Evolutionary conservation across 2,888 invertebrate species (phyloP).

Genomic region (Papilio demoleus): DNA sequence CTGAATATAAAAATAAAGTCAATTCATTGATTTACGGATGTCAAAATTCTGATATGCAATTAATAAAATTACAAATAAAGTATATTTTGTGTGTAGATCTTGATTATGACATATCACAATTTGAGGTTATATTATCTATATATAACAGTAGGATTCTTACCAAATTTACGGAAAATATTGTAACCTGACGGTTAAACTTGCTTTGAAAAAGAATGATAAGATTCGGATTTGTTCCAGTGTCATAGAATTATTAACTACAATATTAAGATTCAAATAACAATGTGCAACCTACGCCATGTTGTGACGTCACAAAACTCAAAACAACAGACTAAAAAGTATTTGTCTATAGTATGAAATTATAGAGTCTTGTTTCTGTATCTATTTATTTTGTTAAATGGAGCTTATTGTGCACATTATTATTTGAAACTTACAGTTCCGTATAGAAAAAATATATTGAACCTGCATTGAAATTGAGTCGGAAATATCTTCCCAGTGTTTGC

Average conservation of each 20-base stretch:
- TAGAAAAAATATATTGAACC: neutral
- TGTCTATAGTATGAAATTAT: too few species aligned
- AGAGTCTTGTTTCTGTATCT: too few species aligned
- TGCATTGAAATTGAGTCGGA: slow-evolving; percentile 27
- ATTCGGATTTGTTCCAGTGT: too few species aligned
- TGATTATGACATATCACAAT: slow-evolving; percentile 2
- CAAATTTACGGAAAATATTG: neutral
- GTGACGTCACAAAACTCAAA: too few species aligned
- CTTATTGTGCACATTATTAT: neutral
- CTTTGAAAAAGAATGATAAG: too few species aligned
- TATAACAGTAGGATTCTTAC: neutral
- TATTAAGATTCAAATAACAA: too few species aligned
- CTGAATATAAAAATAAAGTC: slow-evolving; percentile 4
- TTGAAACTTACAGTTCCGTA: neutral
- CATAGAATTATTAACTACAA: too few species aligned
- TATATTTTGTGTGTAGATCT: slow-evolving; percentile 4
- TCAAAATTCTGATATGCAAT: slow-evolving; percentile 19
- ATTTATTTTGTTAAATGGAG: too few species aligned
- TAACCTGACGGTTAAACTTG: neutral
- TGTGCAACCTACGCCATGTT: too few species aligned
- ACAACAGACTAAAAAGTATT: too few species aligned
- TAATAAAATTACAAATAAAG: slow-evolving; percentile 1
- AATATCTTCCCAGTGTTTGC: slow-evolving; percentile 24
- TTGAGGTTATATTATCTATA: neutral
- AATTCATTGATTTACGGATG: neutral